A percentile compares a stretch with the other conserved stretches of the same genome.
These are phyloP conservation scores for Chironomus striatipennis DNA, from an alignment of 1,140 invertebrate species.

Conservation along the genomic window DNA sequence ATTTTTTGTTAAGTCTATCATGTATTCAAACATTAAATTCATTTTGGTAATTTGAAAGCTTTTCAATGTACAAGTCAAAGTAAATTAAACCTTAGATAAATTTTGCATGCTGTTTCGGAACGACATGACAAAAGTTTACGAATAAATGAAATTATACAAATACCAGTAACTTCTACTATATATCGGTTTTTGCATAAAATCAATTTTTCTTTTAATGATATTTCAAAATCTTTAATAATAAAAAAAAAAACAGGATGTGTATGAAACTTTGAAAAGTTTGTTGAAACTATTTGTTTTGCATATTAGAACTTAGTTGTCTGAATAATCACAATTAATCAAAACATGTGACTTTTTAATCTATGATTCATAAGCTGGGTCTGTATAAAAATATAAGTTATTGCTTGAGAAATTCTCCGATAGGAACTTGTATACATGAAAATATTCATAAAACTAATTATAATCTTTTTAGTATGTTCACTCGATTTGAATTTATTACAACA, in stretches of 20 bases:
- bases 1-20: too few relatives aligned
- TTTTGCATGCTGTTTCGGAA: too few relatives aligned
- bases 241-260: too few relatives aligned
- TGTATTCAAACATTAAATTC: too few relatives aligned
- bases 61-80: slow-evolving; percentile 8
- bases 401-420: neutral
- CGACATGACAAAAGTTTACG: too few relatives aligned
- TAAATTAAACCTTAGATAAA: neutral
- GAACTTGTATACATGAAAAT: neutral
- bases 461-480: neutral
- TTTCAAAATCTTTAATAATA: too few relatives aligned
- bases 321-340: slow-evolving; percentile 13
- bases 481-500: slow-evolving; percentile 4
- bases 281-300: neutral
- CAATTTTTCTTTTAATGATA: too few relatives aligned
- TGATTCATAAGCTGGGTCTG: neutral
- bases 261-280: too few relatives aligned
- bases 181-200: too few relatives aligned
- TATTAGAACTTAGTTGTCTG: neutral
- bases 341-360: slow-evolving; percentile 3
- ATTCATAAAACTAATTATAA: slow-evolving; percentile 4
- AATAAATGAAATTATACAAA: too few relatives aligned
- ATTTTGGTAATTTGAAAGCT: neutral
- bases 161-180: too few relatives aligned
- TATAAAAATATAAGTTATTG: slow-evolving; percentile 18